A percentile compares a stretch with the other conserved stretches of the same genome.
Evolutionary conservation across 2,888 invertebrate genomes (phyloP).

Genomic region (Drosophila mayaguana): DNA sequence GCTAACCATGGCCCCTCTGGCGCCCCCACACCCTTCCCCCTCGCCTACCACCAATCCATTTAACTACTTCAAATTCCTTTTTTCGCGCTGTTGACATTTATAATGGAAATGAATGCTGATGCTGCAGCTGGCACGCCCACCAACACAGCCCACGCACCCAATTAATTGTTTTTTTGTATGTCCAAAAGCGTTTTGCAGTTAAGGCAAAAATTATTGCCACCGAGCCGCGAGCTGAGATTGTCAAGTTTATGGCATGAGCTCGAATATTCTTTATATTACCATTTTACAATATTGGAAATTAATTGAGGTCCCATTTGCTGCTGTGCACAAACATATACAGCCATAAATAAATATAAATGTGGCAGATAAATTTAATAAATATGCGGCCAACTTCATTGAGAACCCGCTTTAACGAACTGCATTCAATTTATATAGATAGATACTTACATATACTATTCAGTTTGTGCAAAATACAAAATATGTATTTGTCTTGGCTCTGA

Average conservation of each 20-base stretch:
- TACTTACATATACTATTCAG: neutral
- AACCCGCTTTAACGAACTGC: neutral
- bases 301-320: slow-evolving; percentile 54
- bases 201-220: slow-evolving; percentile 57
- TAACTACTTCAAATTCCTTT: slow-evolving; percentile 10
- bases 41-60: too few species aligned
- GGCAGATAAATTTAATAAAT: neutral
- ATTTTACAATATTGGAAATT: slow-evolving; percentile 60
- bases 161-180: slow-evolving; percentile 32
- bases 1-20: slow-evolving; percentile 47
- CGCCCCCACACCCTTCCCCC: neutral
- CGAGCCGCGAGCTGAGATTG: slow-evolving; percentile 27
- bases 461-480: neutral
- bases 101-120: slow-evolving; percentile 76
- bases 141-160: neutral
- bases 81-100: slow-evolving; percentile 65
- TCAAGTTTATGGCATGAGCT: slow-evolving; percentile 39
- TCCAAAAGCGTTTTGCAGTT: slow-evolving; percentile 58
- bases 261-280: slow-evolving; percentile 16
- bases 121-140: slow-evolving; percentile 41
- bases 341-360: neutral
- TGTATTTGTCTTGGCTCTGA: neutral
- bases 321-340: neutral
- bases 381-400: neutral
- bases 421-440: slow-evolving; percentile 6